Base-by-base conservation (phyloP, 2,888 invertebrate species). In the Diarsia mendica region DNA sequence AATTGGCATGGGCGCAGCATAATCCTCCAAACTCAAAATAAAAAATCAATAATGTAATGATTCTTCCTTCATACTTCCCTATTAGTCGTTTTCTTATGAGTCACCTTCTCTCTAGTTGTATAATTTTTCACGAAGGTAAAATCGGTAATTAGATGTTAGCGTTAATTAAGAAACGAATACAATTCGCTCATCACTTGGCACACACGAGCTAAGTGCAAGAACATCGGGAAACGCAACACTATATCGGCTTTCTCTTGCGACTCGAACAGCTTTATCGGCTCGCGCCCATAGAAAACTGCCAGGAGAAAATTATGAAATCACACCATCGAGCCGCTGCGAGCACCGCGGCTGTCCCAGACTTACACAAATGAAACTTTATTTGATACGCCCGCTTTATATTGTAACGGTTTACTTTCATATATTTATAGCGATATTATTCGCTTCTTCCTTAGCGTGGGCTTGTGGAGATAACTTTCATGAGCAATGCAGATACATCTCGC, bases 291-390 rank as follows among this genome's bases (percentile, higher is more conserved):
- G 93, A 95, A 94, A 93, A 94, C 91, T 88, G 89, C 87, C 87
- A 82, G 89, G 94, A 93, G 94, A 95, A 94, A 95, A 95, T 94
- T 94, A 94, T 94, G 90, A 93, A 94, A 94, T 91, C 91, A 90
- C 89, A 88, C 87, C 88, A 87, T 84, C 80, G 85, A 72, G 85
- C 70, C 77, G 82, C 78, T 77, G 82, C 82, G 80, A 78, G 82
- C 79, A 83, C 77, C 75, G 79, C 79, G 75, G 85, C 83, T 69
- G 83, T 82, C 82, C 65, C 75, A 77, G 80, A 64, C 85, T 84
- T 88, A 79, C 82, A 86, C 82, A 87, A 86, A 86, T 86, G 80
- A 88, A 79, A 84, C 79, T 86, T 84, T 87, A 86, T 86, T 86
- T 80, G 79, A 78, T 63, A 77, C 82, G 72, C 77, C 79, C 71